Base-by-base conservation (phyloP, 1,140 invertebrate species). In the Penaeus chinensis region DNA sequence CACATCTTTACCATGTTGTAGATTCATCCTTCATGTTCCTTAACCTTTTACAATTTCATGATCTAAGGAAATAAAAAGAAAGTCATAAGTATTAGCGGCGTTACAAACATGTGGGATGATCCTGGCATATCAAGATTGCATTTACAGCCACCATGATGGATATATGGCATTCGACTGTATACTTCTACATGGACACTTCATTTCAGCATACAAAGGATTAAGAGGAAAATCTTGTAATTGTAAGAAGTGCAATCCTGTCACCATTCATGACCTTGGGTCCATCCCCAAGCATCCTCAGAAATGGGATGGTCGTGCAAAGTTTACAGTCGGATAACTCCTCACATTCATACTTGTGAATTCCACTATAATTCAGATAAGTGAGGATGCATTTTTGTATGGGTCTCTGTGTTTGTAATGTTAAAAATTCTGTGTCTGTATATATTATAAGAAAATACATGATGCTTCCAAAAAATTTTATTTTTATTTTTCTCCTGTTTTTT, bases 361-460 rank as follows among this genome's bases (percentile, higher is more conserved):
- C 84, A 86, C 84, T 62, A 77, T 66, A 81, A 80, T 86, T 86
- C 84, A 86, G 77, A 86, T 65, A 77, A 86, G 84, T 86, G 84
- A 86, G 84, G 84, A 86, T 86, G 84, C 84, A 86, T 86, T 86
- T 85, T 86, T 86, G 84, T 86, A 86, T 86, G 84, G 84, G 84
- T 86, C 84, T 86, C 84, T 86, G 84, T 86, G 84, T 86, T 86
- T 86, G 84, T 86, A 86, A 86, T 86, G 84, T 86, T 86, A 85
- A 85, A 86, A 81, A 86, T 81, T 86, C 27, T 86, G 84, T 86
- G 84, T 86, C 84, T 86, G 84, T 86, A 86, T 86, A 86, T 83
- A 83, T 83, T 83, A 83, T 80, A 86, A 86, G 84, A 80, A 86
- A 86, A 86, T 86, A 86, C 84, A 86, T 86, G 84, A 86, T 86